Percentiles rank a stretch among this genome's conserved stretches.
Evolutionary conservation across 2,888 invertebrate genomes (phyloP).

Genomic region (Parnassius smintheus): DNA sequence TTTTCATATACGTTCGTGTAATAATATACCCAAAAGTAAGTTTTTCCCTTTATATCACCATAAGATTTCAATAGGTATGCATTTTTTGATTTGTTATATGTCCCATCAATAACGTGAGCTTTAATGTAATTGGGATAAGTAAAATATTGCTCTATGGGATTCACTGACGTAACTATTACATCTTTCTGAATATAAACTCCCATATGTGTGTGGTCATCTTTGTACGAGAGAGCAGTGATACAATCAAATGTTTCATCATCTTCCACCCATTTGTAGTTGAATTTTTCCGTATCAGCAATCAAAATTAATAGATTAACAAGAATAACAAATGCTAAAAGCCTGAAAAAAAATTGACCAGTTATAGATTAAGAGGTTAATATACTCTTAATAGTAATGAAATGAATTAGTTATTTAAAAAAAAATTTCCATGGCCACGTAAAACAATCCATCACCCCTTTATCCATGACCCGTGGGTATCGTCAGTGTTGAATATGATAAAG

Average conservation of each 20-base stretch:
- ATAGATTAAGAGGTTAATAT: background rate
- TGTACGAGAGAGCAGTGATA: conserved; percentile 11
- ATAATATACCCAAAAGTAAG: conserved; percentile 16
- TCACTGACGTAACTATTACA: conserved; percentile 6
- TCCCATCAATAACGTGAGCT: background rate
- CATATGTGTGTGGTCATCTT: background rate
- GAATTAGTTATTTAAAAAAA: too few relatives aligned
- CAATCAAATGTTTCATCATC: conserved; percentile 22
- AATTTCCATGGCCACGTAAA: too few relatives aligned
- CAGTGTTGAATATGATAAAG: too few relatives aligned
- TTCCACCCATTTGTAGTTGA: conserved; percentile 11
- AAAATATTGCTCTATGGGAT: conserved; percentile 9
- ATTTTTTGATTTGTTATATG: background rate
- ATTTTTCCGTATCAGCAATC: background rate
- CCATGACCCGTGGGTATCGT: too few relatives aligned
- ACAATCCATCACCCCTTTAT: too few relatives aligned
- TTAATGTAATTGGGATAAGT: conserved; percentile 1
- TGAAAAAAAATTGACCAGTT: background rate
- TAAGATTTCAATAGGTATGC: background rate
- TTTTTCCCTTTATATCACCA: conserved; percentile 16
- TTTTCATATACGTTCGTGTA: background rate
- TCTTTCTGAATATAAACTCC: conserved; percentile 11
- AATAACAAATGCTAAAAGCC: background rate
- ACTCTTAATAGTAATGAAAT: too few relatives aligned
- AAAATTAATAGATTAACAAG: background rate